Evolutionary conservation across 64 coral and sea anemone species (phyloP).

Genomic region (Porites lutea): DNA sequence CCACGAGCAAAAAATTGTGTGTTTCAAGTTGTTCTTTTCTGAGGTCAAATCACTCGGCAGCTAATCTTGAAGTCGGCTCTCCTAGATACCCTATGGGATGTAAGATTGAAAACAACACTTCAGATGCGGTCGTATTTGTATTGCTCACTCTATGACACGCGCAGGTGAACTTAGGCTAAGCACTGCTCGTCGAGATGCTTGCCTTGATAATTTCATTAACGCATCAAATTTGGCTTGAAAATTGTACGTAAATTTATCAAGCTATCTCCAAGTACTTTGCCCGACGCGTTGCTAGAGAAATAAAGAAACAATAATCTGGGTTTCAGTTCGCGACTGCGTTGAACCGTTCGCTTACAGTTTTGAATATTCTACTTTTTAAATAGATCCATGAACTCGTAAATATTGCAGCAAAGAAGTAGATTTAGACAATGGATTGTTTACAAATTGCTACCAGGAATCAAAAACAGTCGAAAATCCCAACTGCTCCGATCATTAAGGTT

Average conservation of each 20-base stretch:
- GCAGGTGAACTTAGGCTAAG: constrained; percentile 39
- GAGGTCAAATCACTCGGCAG: neutral
- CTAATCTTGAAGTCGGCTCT: neutral
- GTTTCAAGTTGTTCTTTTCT: neutral
- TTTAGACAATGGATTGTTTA: constrained; percentile 56
- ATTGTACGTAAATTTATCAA: neutral
- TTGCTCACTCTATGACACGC: neutral
- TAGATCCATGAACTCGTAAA: constrained; percentile 14
- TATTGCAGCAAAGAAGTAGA: constrained; percentile 46
- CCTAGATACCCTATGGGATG: constrained; percentile 11
- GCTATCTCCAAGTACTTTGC: neutral
- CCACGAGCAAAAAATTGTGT: neutral
- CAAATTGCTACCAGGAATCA: constrained; percentile 53
- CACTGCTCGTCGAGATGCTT: neutral
- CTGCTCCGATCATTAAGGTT: constrained; percentile 15
- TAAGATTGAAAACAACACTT: constrained; percentile 23
- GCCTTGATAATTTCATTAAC: constrained; percentile 51
- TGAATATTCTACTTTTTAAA: neutral
- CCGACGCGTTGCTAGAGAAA: neutral
- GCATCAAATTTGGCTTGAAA: neutral
- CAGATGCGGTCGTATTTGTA: constrained; percentile 34
- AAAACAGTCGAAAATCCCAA: constrained; percentile 39
- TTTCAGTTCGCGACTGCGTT: neutral
- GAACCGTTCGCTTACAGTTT: neutral
- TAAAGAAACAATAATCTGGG: neutral